Evolutionary conservation across 1,140 invertebrate genomes (phyloP).

Genomic region (Scaptodrosophila lebanonensis): DNA sequence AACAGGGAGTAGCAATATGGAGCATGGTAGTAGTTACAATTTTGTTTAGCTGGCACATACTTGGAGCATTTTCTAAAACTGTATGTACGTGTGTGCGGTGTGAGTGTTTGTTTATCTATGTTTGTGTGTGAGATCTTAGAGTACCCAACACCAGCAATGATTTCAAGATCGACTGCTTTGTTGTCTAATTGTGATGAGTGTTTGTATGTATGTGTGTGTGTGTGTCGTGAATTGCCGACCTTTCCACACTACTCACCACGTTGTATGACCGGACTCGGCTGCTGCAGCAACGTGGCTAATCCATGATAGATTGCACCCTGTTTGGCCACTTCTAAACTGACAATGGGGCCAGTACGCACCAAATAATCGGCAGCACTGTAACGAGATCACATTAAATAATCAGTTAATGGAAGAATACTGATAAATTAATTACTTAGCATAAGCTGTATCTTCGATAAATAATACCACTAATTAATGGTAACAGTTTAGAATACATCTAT

Average conservation of each 20-base stretch:
- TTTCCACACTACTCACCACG: slow-evolving; percentile 82
- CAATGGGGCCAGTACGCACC: slow-evolving; percentile 93
- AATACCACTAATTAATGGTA: not conserved
- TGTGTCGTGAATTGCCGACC: slow-evolving; percentile 21
- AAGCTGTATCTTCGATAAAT: not conserved
- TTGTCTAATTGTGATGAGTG: slow-evolving; percentile 27
- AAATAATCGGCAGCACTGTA: slow-evolving; percentile 94
- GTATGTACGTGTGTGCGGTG: slow-evolving; percentile 16
- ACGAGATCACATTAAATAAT: not conserved
- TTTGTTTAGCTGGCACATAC: slow-evolving; percentile 58
- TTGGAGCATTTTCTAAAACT: slow-evolving; percentile 8
- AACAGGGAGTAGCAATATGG: slow-evolving; percentile 14
- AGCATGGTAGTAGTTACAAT: slow-evolving; percentile 39
- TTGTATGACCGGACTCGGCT: slow-evolving; percentile 90
- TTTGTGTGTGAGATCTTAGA: slow-evolving; percentile 39
- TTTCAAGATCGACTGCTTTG: not conserved
- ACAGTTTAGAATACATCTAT: not conserved
- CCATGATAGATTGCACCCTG: slow-evolving; percentile 97
- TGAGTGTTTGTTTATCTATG: slow-evolving; percentile 14
- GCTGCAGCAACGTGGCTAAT: slow-evolving; percentile 93
- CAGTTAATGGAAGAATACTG: not conserved
- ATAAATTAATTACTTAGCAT: too few relatives aligned
- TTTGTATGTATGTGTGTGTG: slow-evolving; percentile 10
- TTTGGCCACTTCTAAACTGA: slow-evolving; percentile 97
- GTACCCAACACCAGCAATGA: slow-evolving; percentile 48